A percentile compares a stretch with the other conserved stretches of the same genome.
Conservation (phyloP, 2,888 invertebrate species). For the Acronicta leporina region DNA sequence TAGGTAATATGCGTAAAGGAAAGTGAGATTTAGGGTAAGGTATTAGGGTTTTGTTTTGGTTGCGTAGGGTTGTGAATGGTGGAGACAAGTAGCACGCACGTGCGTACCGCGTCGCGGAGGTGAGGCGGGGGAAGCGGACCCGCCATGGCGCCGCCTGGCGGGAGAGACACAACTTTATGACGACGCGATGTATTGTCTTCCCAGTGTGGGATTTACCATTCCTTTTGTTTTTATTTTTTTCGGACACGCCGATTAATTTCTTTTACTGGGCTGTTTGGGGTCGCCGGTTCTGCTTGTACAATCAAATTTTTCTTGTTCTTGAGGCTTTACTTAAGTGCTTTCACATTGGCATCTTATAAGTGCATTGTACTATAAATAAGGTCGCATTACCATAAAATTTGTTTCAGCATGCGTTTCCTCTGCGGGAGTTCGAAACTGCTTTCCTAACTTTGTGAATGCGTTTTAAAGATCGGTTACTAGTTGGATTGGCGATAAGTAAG, state of each 20-base stretch:
- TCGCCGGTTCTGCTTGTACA: constrained; percentile 66
- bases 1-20: constrained; percentile 43
- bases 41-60: constrained; percentile 72
- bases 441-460: constrained; percentile 62
- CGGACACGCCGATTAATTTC: constrained; percentile 81
- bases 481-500: constrained; percentile 51
- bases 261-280: constrained; percentile 75
- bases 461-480: constrained; percentile 61
- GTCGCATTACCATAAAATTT: constrained; percentile 70
- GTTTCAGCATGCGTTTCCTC: constrained; percentile 73
- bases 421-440: constrained; percentile 69
- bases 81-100: constrained; percentile 82
- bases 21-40: constrained; percentile 68
- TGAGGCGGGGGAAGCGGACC: constrained; percentile 60
- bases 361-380: constrained; percentile 63
- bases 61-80: constrained; percentile 64
- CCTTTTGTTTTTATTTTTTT: constrained; percentile 82
- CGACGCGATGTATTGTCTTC: constrained; percentile 85
- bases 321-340: constrained; percentile 62
- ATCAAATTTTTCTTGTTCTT: constrained; percentile 67
- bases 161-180: constrained; percentile 86
- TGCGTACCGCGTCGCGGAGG: constrained; percentile 73
- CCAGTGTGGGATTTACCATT: constrained; percentile 84
- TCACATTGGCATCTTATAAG: constrained; percentile 50
- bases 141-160: constrained; percentile 83